These are phyloP conservation scores for Phrynocephalus forsythii DNA, from an alignment of 2,797 vertebrate genomes.

Conservation along the genomic window DNA sequence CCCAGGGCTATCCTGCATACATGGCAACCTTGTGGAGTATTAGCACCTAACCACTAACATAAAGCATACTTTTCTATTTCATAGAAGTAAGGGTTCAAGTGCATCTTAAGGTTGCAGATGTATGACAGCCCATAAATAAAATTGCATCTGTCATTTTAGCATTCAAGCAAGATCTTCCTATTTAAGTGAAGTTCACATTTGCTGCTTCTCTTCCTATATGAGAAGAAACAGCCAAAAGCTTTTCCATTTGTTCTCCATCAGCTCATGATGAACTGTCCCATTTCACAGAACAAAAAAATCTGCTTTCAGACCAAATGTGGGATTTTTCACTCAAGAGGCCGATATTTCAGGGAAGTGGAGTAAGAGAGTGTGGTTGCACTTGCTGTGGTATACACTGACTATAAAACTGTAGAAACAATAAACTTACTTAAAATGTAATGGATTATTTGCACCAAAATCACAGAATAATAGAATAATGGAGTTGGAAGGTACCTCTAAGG, in stretches of 20 bases:
- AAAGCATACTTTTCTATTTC: neutral
- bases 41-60: neutral
- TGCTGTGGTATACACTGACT: conserved; percentile 4
- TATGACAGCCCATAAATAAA: conserved; percentile 18
- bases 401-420: conserved; percentile 19
- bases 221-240: neutral
- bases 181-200: neutral
- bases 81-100: neutral
- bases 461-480: neutral
- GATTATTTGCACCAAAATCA: conserved; percentile 37
- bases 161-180: neutral
- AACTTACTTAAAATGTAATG: conserved; percentile 40
- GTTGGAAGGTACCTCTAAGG: too few relatives aligned
- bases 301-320: neutral
- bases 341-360: conserved; percentile 21
- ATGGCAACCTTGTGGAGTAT: neutral
- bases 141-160: neutral
- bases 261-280: neutral
- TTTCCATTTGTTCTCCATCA: conserved; percentile 6
- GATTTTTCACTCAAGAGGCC: conserved; percentile 21
- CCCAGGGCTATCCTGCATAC: neutral
- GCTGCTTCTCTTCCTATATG: neutral
- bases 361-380: conserved; percentile 22
- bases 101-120: neutral
- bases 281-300: conserved; percentile 10